Evolutionary conservation across 2,113 vertebrate species (phyloP).

Genomic region (Mirza zaza): DNA sequence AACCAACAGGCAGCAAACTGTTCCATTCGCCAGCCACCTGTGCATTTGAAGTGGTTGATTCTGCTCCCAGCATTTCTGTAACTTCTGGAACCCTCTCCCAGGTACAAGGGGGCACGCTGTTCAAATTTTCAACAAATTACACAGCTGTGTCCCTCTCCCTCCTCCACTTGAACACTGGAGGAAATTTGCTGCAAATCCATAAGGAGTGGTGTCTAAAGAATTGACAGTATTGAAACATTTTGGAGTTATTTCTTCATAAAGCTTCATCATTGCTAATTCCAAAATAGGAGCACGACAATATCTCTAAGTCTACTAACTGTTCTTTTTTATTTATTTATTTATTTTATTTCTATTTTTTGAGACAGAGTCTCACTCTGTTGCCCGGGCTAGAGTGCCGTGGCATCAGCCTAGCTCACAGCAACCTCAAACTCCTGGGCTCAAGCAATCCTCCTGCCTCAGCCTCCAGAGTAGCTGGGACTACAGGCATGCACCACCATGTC

Average conservation of each 20-base stretch:
- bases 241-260: constrained; percentile 15
- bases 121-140: background rate
- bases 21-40: background rate
- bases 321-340: background rate
- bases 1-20: background rate
- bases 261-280: background rate
- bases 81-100: background rate
- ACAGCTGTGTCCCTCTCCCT: background rate
- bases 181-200: background rate
- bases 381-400: no score
- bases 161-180: background rate
- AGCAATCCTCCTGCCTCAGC: no score
- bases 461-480: no score
- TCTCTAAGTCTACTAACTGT: background rate
- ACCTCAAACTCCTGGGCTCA: no score
- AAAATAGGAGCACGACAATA: background rate
- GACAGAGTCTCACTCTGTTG: no score
- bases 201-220: background rate
- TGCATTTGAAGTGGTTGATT: background rate
- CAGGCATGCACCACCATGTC: no score
- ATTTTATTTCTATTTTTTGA: no score
- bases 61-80: background rate
- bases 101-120: background rate
- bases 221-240: background rate
- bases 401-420: no score